A percentile compares a stretch with the other conserved stretches of the same genome.
Evolutionary conservation across 2,888 invertebrate genomes (phyloP).

Genomic region (Bellardia bayeri): DNA sequence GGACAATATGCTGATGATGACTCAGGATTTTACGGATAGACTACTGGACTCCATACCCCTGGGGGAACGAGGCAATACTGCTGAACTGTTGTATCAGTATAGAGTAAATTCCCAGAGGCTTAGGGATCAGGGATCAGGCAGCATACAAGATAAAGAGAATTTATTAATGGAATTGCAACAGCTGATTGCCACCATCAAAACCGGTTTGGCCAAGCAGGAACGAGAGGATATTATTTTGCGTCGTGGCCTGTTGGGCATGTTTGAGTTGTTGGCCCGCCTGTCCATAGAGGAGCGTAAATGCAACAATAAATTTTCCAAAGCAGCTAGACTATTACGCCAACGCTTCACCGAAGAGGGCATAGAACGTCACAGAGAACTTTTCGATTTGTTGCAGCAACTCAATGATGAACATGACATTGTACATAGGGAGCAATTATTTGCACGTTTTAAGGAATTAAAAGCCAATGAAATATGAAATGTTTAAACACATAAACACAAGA

Average conservation of each 20-base stretch:
- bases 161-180: constrained; percentile 71
- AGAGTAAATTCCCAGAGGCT: constrained; percentile 65
- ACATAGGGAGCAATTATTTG: constrained; percentile 54
- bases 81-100: constrained; percentile 69
- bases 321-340: constrained; percentile 46
- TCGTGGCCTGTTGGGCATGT: constrained; percentile 72
- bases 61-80: constrained; percentile 73
- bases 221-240: constrained; percentile 72
- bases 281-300: constrained; percentile 74
- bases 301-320: constrained; percentile 68
- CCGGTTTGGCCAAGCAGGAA: constrained; percentile 73
- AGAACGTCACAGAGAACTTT: constrained; percentile 62
- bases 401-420: constrained; percentile 69
- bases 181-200: constrained; percentile 71
- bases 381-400: constrained; percentile 62
- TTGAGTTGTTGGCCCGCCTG: constrained; percentile 73
- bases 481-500: neutral
- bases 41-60: constrained; percentile 71
- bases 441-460: constrained; percentile 62
- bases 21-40: constrained; percentile 64
- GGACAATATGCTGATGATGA: constrained; percentile 72
- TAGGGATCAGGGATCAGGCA: constrained; percentile 46
- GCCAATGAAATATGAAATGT: constrained; percentile 30
- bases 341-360: constrained; percentile 51
- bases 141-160: constrained; percentile 67